Percentiles rank a stretch among this genome's conserved stretches.
Conservation (phyloP, 2,113 vertebrate genomes). For the Nansenia antarctica region DNA sequence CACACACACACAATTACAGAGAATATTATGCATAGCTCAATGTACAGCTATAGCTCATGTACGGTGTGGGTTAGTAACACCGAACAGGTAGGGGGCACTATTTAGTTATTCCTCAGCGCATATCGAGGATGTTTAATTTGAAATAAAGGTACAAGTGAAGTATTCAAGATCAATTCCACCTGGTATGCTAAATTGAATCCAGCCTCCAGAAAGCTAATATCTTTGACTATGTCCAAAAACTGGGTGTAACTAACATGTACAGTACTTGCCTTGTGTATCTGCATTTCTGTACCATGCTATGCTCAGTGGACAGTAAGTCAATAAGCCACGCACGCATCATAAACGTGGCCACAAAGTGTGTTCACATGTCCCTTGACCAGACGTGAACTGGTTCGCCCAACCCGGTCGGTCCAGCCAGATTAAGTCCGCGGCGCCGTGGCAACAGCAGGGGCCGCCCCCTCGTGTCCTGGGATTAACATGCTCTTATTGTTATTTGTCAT, state of each 20-base stretch:
- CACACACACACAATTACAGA: too few relatives aligned
- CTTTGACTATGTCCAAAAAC: neutral
- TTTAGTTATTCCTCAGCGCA: neutral
- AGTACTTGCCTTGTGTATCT: neutral
- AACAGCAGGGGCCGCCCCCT: slow-evolving; percentile 9
- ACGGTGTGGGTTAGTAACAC: too few relatives aligned
- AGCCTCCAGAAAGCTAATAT: neutral
- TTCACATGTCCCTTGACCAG: slow-evolving; percentile 33
- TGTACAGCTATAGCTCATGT: too few relatives aligned
- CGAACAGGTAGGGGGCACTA: neutral
- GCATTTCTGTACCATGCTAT: neutral
- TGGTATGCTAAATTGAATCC: neutral
- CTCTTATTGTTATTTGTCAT: slow-evolving; percentile 53
- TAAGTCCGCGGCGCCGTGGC: slow-evolving; percentile 1
- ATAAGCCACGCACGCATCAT: neutral
- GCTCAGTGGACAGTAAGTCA: neutral
- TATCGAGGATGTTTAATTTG: neutral
- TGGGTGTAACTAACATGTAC: neutral
- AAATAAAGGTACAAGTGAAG: neutral
- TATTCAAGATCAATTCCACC: neutral
- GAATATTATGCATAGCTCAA: too few relatives aligned
- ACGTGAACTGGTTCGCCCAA: slow-evolving; percentile 8
- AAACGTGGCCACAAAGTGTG: too few relatives aligned
- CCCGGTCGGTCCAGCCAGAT: slow-evolving; percentile 8
- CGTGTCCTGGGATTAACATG: slow-evolving; percentile 56